Evolutionary conservation across 2,797 vertebrate species (phyloP).

Genomic region (Morus bassanus): DNA sequence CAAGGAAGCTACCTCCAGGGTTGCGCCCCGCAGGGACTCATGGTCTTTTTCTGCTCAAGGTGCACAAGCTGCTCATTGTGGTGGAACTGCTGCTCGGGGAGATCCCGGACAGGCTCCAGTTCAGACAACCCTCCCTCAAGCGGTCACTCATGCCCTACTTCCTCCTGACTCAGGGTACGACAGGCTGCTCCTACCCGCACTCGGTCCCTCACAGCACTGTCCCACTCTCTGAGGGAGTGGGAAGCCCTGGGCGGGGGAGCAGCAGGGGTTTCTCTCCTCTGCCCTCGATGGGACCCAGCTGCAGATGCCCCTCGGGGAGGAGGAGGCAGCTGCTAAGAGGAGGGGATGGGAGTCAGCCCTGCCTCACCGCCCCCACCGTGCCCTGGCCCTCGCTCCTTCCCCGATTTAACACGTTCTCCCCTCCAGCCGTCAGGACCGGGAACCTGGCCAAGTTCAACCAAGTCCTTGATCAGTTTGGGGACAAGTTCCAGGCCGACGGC

Average conservation of each 20-base stretch:
- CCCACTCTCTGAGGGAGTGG: rapidly evolving
- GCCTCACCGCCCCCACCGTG: rapidly evolving
- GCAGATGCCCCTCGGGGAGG: not conserved
- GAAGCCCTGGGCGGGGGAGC: not conserved
- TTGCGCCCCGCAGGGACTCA: rapidly evolving
- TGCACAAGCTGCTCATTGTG: conserved; percentile 95
- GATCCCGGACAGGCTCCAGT: conserved; percentile 96
- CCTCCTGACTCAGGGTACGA: conserved; percentile 91
- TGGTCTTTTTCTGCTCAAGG: conserved; percentile 64
- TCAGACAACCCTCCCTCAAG: conserved; percentile 94
- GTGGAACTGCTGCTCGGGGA: conserved; percentile 94
- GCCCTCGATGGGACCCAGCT: not conserved
- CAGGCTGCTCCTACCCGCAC: rapidly evolving
- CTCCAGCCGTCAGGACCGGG: conserved; percentile 88
- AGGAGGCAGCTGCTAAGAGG: not conserved
- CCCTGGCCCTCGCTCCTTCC: not conserved
- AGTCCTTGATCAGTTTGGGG: conserved; percentile 92
- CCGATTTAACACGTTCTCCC: rapidly evolving
- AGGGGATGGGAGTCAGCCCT: not conserved
- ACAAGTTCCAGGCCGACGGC: conserved; percentile 95
- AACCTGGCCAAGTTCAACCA: conserved; percentile 97
- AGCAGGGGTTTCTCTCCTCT: not conserved
- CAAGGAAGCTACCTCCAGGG: rapidly evolving
- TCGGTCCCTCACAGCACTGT: rapidly evolving
- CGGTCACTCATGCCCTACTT: conserved; percentile 98